A percentile compares a stretch with the other conserved stretches of the same genome.
phyloP scores from a whole-genome alignment of 2,888 invertebrate species.

The Morinoia aosen region DNA sequence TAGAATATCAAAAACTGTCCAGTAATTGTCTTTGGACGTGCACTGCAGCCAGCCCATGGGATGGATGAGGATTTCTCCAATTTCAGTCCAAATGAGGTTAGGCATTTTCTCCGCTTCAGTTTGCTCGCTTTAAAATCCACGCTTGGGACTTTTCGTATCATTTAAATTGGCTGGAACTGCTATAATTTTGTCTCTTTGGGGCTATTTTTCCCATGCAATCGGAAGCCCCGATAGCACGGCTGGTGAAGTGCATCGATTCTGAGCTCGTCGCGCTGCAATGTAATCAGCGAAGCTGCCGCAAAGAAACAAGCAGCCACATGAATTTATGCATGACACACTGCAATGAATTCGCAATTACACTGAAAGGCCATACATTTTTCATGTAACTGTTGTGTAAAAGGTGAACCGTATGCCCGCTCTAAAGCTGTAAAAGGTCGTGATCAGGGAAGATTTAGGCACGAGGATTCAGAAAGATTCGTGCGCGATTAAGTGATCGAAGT shows the following conservation, averaged over 20 bases:
- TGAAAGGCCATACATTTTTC: not conserved
- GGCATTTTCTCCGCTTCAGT: not conserved
- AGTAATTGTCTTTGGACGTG: not conserved
- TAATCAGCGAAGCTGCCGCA: slow-evolving; percentile 20
- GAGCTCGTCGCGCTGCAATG: slow-evolving; percentile 18
- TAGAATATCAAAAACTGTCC: not conserved
- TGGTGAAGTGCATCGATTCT: not conserved
- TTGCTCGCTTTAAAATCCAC: not conserved
- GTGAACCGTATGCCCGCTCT: not conserved
- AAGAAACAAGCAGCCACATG: slow-evolving; percentile 7
- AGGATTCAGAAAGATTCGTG: not conserved
- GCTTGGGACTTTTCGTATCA: not conserved
- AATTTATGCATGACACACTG: slow-evolving; percentile 26
- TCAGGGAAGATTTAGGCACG: not conserved
- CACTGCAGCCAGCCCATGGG: not conserved
- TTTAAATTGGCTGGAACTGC: not conserved
- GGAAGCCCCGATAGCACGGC: not conserved
- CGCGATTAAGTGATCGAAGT: not conserved
- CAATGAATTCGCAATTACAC: slow-evolving; percentile 32
- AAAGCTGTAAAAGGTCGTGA: not conserved
- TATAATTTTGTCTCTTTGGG: not conserved
- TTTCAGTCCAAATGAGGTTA: not conserved
- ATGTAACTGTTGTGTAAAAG: not conserved
- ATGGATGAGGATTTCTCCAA: not conserved
- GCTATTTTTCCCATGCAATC: slow-evolving; percentile 12